These are phyloP conservation scores for Hipposideros larvatus DNA, from an alignment of 2,797 vertebrate species.

Conservation along the genomic window DNA sequence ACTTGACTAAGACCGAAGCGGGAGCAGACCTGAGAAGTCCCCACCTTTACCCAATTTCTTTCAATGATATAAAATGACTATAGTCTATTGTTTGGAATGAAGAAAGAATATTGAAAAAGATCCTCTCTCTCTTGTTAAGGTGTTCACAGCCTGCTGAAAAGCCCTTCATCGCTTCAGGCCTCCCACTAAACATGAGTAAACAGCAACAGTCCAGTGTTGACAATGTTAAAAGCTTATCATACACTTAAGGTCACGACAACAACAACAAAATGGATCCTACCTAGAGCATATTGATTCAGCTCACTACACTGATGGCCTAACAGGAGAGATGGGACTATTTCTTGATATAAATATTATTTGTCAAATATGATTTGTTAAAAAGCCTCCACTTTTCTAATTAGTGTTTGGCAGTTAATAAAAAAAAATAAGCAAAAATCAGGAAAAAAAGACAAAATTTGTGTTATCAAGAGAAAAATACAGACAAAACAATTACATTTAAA, in stretches of 20 bases:
- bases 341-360: neutral
- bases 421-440: neutral
- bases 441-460: neutral
- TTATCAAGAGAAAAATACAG: neutral
- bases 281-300: neutral
- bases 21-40: neutral
- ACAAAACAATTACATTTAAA: constrained; percentile 1
- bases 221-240: neutral
- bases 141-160: neutral
- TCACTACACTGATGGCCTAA: neutral
- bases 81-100: neutral
- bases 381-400: neutral
- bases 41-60: neutral
- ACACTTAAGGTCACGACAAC: neutral
- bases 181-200: neutral
- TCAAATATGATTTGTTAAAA: neutral
- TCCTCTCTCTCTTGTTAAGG: neutral
- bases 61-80: neutral
- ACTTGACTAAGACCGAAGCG: neutral
- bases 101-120: neutral
- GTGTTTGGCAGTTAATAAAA: neutral
- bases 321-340: neutral
- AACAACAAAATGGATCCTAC: neutral
- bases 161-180: neutral
- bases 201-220: neutral